Conservation (phyloP, 2,113 vertebrate genomes). For the Cyphomyrus plagiostoma region DNA sequence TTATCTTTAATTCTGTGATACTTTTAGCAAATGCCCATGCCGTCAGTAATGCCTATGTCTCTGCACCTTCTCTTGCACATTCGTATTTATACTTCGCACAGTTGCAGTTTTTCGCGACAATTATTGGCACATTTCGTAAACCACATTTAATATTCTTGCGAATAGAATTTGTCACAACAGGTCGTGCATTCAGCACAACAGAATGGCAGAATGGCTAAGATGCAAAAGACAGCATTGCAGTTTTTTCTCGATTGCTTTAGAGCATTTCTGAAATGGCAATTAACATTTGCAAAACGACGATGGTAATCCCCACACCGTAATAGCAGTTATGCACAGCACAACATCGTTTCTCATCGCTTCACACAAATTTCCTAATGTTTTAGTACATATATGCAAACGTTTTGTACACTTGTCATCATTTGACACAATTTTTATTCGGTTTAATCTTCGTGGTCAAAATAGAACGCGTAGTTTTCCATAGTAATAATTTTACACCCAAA, state of each 20-base stretch:
- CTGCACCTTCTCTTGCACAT: not conserved
- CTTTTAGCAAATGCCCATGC: not conserved
- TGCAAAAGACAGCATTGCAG: not conserved
- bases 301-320: not conserved
- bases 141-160: not conserved
- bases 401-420: not conserved
- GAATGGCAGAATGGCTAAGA: not conserved
- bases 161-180: not conserved
- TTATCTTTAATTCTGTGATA: not conserved
- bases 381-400: not conserved
- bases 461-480: too few relatives aligned
- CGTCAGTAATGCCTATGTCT: not conserved
- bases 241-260: not conserved
- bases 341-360: not conserved
- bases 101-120: not conserved
- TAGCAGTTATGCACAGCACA: not conserved
- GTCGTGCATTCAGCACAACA: not conserved
- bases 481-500: too few relatives aligned
- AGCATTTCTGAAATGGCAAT: not conserved
- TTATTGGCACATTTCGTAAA: not conserved
- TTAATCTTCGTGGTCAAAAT: too few relatives aligned
- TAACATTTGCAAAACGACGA: not conserved
- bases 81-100: not conserved
- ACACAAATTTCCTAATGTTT: not conserved
- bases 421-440: not conserved